Evolutionary conservation across 2,888 invertebrate genomes (phyloP).

Genomic region (Cheilosia pagana): DNA sequence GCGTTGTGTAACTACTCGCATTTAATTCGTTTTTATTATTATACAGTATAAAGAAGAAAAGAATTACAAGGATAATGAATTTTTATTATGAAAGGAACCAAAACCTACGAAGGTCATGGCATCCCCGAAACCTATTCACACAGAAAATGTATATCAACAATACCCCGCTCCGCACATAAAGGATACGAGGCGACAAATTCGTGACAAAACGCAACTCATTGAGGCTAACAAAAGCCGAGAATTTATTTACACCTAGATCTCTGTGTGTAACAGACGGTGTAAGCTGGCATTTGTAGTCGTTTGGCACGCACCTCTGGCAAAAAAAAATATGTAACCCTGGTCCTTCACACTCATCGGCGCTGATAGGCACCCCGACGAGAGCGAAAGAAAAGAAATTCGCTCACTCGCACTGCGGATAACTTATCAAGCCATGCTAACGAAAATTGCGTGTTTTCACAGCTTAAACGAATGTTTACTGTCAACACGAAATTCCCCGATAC

Average conservation of each 20-base stretch:
- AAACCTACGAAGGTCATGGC: constrained; percentile 33
- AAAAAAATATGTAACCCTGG: not conserved
- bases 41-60: constrained; percentile 17
- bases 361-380: constrained; percentile 5
- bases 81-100: constrained; percentile 61
- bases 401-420: constrained; percentile 36
- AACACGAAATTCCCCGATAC: constrained; percentile 73
- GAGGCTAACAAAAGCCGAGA: constrained; percentile 72
- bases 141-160: constrained; percentile 24
- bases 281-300: constrained; percentile 70
- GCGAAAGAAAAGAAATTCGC: constrained; percentile 25
- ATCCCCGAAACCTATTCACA: constrained; percentile 49
- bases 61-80: constrained; percentile 73
- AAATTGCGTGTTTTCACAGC: constrained; percentile 75
- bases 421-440: constrained; percentile 67
- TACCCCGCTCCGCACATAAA: constrained; percentile 16
- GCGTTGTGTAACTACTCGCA: constrained; percentile 42
- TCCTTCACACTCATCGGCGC: not conserved
- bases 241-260: constrained; percentile 71
- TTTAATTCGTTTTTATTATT: constrained; percentile 52
- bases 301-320: constrained; percentile 62
- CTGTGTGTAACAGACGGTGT: constrained; percentile 55
- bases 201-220: constrained; percentile 74
- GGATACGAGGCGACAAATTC: constrained; percentile 66
- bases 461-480: constrained; percentile 75